Conservation (phyloP, 1,140 invertebrate genomes). For the Luehdorfia chinensis region DNA sequence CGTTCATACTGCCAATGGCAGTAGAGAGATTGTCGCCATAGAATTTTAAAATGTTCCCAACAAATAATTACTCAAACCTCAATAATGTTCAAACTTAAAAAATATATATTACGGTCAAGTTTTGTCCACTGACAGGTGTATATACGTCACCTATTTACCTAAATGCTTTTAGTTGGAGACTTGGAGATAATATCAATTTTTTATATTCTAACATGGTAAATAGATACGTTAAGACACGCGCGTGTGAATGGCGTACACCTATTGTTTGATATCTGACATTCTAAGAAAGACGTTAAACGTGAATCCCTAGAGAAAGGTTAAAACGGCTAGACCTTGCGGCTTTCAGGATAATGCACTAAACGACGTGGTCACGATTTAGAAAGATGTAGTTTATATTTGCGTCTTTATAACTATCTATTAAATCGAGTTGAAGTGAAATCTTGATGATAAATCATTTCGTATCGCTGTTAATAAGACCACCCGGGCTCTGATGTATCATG, state of each 20-base stretch:
- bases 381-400: constrained; percentile 35
- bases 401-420: constrained; percentile 22
- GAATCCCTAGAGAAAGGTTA: constrained; percentile 45
- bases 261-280: constrained; percentile 14
- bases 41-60: too few relatives aligned
- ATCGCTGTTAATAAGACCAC: constrained; percentile 45
- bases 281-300: constrained; percentile 19
- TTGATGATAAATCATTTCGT: constrained; percentile 45
- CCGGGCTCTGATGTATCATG: constrained; percentile 29
- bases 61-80: too few relatives aligned
- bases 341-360: constrained; percentile 32
- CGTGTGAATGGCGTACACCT: neutral
- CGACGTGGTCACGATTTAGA: constrained; percentile 51
- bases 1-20: too few relatives aligned
- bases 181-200: too few relatives aligned
- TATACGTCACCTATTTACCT: too few relatives aligned
- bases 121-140: too few relatives aligned
- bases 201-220: too few relatives aligned
- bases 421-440: constrained; percentile 45
- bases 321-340: constrained; percentile 26
- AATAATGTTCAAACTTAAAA: too few relatives aligned
- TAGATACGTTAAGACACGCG: too few relatives aligned
- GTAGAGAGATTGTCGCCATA: too few relatives aligned
- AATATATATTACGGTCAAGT: too few relatives aligned
- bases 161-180: too few relatives aligned